A percentile compares a stretch with the other conserved stretches of the same genome.
Evolutionary conservation across 2,797 vertebrate species (phyloP).

Genomic region (Alcedo quadribrachys): DNA sequence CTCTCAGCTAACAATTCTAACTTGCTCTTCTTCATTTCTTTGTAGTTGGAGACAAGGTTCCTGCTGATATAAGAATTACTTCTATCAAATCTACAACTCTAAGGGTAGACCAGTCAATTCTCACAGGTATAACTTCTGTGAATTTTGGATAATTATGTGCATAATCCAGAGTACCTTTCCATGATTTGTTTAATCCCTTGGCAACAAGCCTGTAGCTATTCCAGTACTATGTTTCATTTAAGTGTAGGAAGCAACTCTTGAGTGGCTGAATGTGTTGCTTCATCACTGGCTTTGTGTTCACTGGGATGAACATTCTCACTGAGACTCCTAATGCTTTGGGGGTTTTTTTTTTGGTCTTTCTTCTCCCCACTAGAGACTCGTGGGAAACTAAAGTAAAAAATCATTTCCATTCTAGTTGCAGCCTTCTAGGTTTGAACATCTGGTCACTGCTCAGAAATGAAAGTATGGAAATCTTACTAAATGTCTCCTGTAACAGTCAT

Average conservation of each 20-base stretch:
- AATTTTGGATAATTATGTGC: background rate
- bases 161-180: background rate
- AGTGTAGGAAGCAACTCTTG: background rate
- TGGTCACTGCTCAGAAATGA: background rate
- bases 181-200: background rate
- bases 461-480: background rate
- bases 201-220: background rate
- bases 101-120: conserved; percentile 96
- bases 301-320: background rate
- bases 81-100: conserved; percentile 98
- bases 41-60: conserved; percentile 98
- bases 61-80: conserved; percentile 96
- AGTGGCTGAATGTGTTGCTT: background rate
- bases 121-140: conserved; percentile 86
- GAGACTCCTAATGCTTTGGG: background rate
- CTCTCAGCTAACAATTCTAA: background rate
- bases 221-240: background rate
- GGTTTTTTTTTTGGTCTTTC: background rate
- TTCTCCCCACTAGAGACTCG: background rate
- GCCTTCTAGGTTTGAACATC: background rate
- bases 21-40: conserved; percentile 4
- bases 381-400: background rate
- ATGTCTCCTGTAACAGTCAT: background rate
- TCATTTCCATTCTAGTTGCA: background rate
- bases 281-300: background rate